Conservation (phyloP, 1,140 invertebrate genomes). For the Hyphantria cunea region DNA sequence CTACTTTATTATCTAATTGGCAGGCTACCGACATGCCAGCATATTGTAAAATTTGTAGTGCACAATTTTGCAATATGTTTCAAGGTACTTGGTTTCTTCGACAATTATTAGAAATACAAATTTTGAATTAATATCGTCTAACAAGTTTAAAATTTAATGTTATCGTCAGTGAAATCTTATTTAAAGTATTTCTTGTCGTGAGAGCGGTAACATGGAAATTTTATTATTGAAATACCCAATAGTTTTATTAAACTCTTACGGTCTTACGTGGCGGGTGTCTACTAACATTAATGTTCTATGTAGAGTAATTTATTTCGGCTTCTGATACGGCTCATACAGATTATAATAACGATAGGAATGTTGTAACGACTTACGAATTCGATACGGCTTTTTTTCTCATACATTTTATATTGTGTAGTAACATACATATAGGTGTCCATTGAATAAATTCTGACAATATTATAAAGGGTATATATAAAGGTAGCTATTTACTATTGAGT, state of each 20-base stretch:
- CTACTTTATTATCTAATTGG: too few species aligned
- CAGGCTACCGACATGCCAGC: too few species aligned
- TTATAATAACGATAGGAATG: slow-evolving; percentile 50
- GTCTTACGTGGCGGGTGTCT: slow-evolving; percentile 19
- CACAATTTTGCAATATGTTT: too few species aligned
- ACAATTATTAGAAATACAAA: too few species aligned
- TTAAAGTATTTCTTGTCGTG: slow-evolving; percentile 17
- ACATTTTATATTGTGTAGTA: slow-evolving; percentile 19
- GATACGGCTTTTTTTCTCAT: slow-evolving; percentile 42
- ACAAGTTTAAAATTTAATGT: slow-evolving; percentile 9
- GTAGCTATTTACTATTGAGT: too few species aligned
- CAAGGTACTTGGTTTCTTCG: too few species aligned
- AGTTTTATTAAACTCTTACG: slow-evolving; percentile 22
- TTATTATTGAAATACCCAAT: slow-evolving; percentile 30
- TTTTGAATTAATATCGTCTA: background rate
- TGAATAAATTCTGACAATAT: slow-evolving; percentile 17
- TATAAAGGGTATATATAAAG: slow-evolving; percentile 16
- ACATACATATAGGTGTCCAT: slow-evolving; percentile 1
- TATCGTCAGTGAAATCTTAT: slow-evolving; percentile 16
- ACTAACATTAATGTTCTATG: slow-evolving; percentile 33
- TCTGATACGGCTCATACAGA: slow-evolving; percentile 41
- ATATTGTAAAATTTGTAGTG: too few species aligned
- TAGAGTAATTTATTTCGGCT: slow-evolving; percentile 53
- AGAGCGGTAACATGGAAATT: slow-evolving; percentile 1
- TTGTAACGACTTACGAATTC: slow-evolving; percentile 49